Conservation (phyloP, 1,140 invertebrate genomes). For the Neodiprion fabricii region DNA sequence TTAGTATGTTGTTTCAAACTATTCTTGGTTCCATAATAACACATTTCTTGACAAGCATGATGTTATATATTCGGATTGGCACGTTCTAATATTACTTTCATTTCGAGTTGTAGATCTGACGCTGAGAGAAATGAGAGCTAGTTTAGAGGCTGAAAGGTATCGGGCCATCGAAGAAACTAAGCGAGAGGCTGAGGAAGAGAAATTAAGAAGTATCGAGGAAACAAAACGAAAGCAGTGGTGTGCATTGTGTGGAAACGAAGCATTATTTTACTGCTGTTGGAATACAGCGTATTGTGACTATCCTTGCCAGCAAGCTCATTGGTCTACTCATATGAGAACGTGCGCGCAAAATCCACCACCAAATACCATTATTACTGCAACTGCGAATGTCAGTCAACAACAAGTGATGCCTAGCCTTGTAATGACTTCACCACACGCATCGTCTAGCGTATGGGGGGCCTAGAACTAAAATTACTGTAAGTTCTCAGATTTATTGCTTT, state of each 20-base stretch:
- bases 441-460: conserved; percentile 38
- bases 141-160: conserved; percentile 71
- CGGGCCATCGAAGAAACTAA: conserved; percentile 67
- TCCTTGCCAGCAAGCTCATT: conserved; percentile 78
- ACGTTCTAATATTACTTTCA: conserved; percentile 19
- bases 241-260: conserved; percentile 83
- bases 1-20: neutral
- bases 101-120: conserved; percentile 50
- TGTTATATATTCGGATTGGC: too few relatives aligned
- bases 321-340: conserved; percentile 66
- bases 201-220: conserved; percentile 72
- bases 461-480: conserved; percentile 35
- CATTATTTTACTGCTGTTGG: conserved; percentile 93
- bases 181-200: conserved; percentile 68
- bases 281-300: conserved; percentile 93
- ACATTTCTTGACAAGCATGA: too few relatives aligned
- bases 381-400: conserved; percentile 21
- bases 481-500: conserved; percentile 19
- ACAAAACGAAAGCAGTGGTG: conserved; percentile 89
- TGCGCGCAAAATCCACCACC: conserved; percentile 53
- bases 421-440: conserved; percentile 35
- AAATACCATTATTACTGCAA: conserved; percentile 23
- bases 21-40: too few relatives aligned
- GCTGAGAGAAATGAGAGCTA: conserved; percentile 70
- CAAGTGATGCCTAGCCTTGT: conserved; percentile 50